Evolutionary conservation across 2,888 invertebrate species (phyloP).

Genomic region (Agriopis aurantiaria): DNA sequence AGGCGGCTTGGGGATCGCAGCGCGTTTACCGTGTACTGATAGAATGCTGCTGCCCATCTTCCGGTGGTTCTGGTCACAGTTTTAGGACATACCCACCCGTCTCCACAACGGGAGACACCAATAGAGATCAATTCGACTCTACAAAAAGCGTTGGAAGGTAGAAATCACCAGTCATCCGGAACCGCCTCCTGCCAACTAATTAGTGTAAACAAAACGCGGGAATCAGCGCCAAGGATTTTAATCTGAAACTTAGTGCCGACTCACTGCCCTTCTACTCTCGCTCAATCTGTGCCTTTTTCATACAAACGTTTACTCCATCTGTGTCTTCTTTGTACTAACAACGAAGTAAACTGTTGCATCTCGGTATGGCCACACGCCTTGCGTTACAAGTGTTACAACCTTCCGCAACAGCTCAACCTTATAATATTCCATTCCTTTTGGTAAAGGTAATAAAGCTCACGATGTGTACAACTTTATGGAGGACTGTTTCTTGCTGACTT

Average conservation of each 20-base stretch:
- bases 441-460: conserved; percentile 6
- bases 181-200: conserved; percentile 33
- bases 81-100: no score
- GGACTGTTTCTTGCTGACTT: conserved; percentile 23
- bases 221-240: conserved; percentile 33
- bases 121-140: no score
- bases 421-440: neutral
- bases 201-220: conserved; percentile 45
- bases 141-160: no score
- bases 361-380: conserved; percentile 27
- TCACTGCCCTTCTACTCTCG: conserved; percentile 36
- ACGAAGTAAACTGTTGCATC: conserved; percentile 2
- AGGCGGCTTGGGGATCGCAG: no score
- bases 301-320: conserved; percentile 15
- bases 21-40: no score
- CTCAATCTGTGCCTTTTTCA: conserved; percentile 14
- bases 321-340: neutral
- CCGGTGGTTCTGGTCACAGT: no score
- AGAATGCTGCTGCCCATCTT: no score
- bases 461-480: neutral
- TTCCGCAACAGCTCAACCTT: neutral
- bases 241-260: conserved; percentile 36
- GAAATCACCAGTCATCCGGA: conserved; percentile 4
- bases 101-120: no score
- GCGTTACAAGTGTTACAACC: conserved; percentile 15